Conservation (phyloP, 2,888 invertebrate species). For the Drosophila sordidula region DNA sequence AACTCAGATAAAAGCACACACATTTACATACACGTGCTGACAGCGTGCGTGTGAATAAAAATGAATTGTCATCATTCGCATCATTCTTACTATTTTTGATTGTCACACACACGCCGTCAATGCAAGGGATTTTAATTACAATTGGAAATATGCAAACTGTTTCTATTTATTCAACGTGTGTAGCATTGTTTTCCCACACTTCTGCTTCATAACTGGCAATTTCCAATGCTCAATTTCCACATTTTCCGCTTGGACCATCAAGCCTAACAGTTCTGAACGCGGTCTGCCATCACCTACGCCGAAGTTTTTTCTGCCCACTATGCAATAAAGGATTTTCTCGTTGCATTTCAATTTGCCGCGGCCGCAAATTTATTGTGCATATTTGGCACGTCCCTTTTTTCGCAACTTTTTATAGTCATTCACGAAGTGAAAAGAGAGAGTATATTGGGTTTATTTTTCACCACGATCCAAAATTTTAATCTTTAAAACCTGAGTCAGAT, state of each 20-base stretch:
- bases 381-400: slow-evolving; percentile 8
- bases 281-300: neutral
- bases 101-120: slow-evolving; percentile 3
- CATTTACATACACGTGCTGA: neutral
- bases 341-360: slow-evolving; percentile 36
- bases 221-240: slow-evolving; percentile 30
- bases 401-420: too few relatives aligned
- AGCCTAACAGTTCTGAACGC: neutral
- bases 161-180: slow-evolving; percentile 18
- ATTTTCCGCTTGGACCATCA: slow-evolving; percentile 14
- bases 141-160: neutral
- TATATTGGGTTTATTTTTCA: too few relatives aligned
- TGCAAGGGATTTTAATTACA: slow-evolving; percentile 23
- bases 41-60: neutral
- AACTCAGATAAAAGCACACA: slow-evolving; percentile 13
- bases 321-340: slow-evolving; percentile 10
- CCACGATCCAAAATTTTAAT: too few relatives aligned
- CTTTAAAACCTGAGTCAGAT: too few relatives aligned
- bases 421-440: too few relatives aligned
- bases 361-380: slow-evolving; percentile 26
- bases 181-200: neutral
- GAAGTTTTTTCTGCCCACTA: neutral
- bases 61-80: slow-evolving; percentile 1
- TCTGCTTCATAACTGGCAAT: slow-evolving; percentile 6
- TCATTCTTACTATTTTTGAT: slow-evolving; percentile 14